phyloP scores from a whole-genome alignment of 2,888 invertebrate species.

The Ectemnius cavifrons region DNA sequence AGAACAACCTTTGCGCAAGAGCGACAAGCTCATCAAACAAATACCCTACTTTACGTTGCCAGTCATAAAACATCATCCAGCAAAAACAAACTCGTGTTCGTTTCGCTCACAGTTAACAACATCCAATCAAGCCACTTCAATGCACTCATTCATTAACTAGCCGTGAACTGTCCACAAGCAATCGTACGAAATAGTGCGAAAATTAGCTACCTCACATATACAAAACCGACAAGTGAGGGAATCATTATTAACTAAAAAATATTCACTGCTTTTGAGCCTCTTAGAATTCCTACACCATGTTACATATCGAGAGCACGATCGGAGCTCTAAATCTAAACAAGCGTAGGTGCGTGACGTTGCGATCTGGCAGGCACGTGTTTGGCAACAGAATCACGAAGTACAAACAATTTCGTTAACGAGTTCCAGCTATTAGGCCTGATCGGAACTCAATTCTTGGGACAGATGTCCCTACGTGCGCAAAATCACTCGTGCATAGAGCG shows the following conservation, averaged over 20 bases:
- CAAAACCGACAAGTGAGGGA: too few species aligned
- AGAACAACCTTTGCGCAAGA: conserved; percentile 47
- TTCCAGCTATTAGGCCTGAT: conserved; percentile 56
- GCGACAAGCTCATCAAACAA: conserved; percentile 48
- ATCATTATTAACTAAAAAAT: not conserved
- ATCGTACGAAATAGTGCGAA: not conserved
- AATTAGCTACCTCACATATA: too few species aligned
- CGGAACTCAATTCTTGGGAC: conserved; percentile 57
- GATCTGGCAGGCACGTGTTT: conserved; percentile 22
- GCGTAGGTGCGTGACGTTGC: too few species aligned
- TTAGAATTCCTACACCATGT: too few species aligned
- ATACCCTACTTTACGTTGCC: conserved; percentile 29
- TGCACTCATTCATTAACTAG: too few species aligned
- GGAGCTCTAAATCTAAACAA: too few species aligned
- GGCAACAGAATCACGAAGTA: conserved; percentile 54
- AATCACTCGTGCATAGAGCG: conserved; percentile 48
- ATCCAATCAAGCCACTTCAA: not conserved
- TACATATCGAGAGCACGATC: too few species aligned
- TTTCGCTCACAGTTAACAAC: not conserved
- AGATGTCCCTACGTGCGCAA: conserved; percentile 44
- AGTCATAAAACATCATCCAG: conserved; percentile 39
- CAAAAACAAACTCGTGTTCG: conserved; percentile 3
- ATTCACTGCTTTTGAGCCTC: too few species aligned
- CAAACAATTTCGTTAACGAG: conserved; percentile 65
- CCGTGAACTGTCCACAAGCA: too few species aligned